Percentiles rank a stretch among this genome's conserved stretches.
Conservation (phyloP, 2,797 vertebrate species). For the Molossus molossus region DNA sequence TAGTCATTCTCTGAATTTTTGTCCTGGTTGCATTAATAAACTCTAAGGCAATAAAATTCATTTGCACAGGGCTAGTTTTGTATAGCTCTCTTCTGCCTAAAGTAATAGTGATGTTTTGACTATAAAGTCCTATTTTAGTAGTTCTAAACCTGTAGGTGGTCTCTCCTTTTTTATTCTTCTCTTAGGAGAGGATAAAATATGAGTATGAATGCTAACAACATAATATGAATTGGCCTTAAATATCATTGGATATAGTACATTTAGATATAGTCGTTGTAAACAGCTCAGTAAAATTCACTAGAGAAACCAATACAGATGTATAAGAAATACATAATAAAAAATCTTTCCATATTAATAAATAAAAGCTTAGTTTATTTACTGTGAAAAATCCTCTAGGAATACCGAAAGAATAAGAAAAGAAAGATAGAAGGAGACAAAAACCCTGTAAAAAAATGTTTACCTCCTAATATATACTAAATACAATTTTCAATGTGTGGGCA, state of each 20-base stretch:
- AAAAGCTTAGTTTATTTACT: conserved; percentile 43
- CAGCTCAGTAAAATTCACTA: conserved; percentile 47
- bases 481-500: neutral
- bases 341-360: conserved; percentile 46
- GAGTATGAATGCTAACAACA: neutral
- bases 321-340: conserved; percentile 38
- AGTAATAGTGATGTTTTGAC: conserved; percentile 1
- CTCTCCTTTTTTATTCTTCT: conserved; percentile 6
- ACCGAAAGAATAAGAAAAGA: neutral
- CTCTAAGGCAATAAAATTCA: conserved; percentile 2
- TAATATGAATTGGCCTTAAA: neutral
- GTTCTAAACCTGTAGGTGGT: neutral
- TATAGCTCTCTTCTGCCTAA: conserved; percentile 85
- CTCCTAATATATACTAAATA: neutral
- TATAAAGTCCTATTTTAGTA: neutral
- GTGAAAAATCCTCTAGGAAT: neutral
- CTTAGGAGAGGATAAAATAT: neutral
- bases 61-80: conserved; percentile 67
- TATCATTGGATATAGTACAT: neutral
- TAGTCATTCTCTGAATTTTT: neutral
- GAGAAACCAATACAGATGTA: neutral
- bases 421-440: neutral
- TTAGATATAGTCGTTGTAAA: neutral
- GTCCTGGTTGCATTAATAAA: neutral
- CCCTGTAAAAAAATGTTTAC: neutral